Conservation (phyloP, 2,888 invertebrate species). For the Pharmacophagus antenor region DNA sequence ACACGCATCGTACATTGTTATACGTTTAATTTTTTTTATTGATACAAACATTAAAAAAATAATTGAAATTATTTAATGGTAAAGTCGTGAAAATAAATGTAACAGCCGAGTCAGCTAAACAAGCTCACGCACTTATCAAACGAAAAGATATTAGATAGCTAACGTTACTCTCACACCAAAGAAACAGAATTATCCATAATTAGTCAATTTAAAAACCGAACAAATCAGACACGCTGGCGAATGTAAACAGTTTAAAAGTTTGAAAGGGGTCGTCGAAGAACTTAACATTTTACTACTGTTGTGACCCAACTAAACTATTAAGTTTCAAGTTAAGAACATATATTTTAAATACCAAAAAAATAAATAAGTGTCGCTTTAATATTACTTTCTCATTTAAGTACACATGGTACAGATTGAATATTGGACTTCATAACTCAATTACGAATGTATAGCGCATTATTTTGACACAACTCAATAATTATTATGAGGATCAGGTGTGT, state of each 20-base stretch:
- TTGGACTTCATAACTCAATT: constrained; percentile 6
- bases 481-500: constrained; percentile 46
- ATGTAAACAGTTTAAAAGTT: too few relatives aligned
- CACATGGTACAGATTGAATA: background rate
- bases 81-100: background rate
- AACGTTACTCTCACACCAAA: background rate
- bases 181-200: background rate
- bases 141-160: background rate
- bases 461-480: constrained; percentile 39
- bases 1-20: background rate
- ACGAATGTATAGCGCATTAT: constrained; percentile 33
- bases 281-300: background rate
- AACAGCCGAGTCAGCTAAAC: background rate
- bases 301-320: too few relatives aligned
- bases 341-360: background rate
- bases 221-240: too few relatives aligned
- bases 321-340: too few relatives aligned
- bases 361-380: too few relatives aligned
- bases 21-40: background rate
- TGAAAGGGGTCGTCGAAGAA: background rate
- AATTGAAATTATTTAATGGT: background rate
- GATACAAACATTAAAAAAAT: background rate
- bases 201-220: background rate
- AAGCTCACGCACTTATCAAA: background rate
- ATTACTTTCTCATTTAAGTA: background rate